Evolutionary conservation across 2,888 invertebrate species (phyloP), one percentile per base, ranked within the genome.

Genomic region (Himalopsyche japonica): DNA sequence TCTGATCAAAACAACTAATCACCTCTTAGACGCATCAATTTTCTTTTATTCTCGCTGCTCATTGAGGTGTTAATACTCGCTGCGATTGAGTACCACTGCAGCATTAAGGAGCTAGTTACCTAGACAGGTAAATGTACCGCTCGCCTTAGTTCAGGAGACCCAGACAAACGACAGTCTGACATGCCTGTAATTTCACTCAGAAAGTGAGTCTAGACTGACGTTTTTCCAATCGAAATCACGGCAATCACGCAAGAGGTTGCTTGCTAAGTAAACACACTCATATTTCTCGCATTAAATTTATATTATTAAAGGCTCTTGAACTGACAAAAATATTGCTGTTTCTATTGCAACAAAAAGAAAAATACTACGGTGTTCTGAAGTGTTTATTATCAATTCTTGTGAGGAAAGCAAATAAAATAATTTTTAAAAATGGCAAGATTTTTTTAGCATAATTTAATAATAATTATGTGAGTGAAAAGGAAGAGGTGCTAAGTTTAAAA

Each of bases 131-230:
- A 70, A 27, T 30, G 70, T 30, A 70, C 70, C 20, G 12, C 70
- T 70, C 3, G 27, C 70, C 12, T 70, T 70, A 2, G 70, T 70
- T 30, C 30, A 70, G 27, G 27, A 30, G 70, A 30, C 12, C 12
- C 32, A 83, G 76, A 83, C 76, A 83, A 83, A 83, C 80, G 83
- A 80, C 80, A 83, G 83, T 76, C 76, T 83, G 83, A 83, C 83
- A 83, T 80, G 83, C 77, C 76, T 80, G 83, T 80, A 83, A 83
- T 83, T 83, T 83, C 76, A 64, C 49, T 76, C 76, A 49, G 83
- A 80, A 83, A 83, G 48, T 81, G 76, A 80, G 80, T 80, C 76
- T 80, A 80, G 76, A 83, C 76, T 32, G 80, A n/a, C 47, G 70
- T 48, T 80, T 83, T 83, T 48, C 76, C n/a, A 80, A 80, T 80